These are phyloP conservation scores for Vannuccia rotundouncinata DNA, from an alignment of 2,888 invertebrate species.

Conservation along the genomic window DNA sequence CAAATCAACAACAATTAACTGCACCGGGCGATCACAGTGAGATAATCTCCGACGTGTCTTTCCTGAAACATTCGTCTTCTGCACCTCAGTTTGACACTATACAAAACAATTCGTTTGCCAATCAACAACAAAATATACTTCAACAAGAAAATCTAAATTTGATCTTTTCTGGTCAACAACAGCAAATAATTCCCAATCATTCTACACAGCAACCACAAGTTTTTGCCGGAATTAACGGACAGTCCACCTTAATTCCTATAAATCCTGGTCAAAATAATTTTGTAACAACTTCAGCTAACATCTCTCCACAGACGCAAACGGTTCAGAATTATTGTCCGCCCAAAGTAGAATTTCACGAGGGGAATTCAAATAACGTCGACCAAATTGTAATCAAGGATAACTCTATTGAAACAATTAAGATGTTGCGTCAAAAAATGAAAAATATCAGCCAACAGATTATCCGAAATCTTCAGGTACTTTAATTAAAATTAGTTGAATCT, in stretches of 20 bases:
- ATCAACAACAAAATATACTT: neutral
- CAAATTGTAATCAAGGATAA: neutral
- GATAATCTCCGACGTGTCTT: neutral
- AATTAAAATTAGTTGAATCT: neutral
- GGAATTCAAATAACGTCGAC: neutral
- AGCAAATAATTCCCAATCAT: neutral
- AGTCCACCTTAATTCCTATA: neutral
- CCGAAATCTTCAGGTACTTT: constrained; percentile 1
- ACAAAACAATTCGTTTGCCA: neutral
- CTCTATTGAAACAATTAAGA: neutral
- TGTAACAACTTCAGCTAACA: neutral
- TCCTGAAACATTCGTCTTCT: neutral
- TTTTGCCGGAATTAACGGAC: neutral
- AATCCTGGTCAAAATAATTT: neutral
- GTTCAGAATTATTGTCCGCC: neutral
- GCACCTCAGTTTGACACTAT: constrained; percentile 20
- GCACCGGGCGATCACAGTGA: neutral
- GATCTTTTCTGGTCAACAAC: neutral
- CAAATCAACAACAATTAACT: neutral
- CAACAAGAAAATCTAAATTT: neutral
- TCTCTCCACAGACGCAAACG: neutral
- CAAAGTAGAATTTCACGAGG: neutral
- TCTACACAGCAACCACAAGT: neutral
- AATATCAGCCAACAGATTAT: neutral
- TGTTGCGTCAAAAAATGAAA: neutral